phyloP scores from a whole-genome alignment of 1,140 invertebrate genomes.

The Centruroides vittatus region DNA sequence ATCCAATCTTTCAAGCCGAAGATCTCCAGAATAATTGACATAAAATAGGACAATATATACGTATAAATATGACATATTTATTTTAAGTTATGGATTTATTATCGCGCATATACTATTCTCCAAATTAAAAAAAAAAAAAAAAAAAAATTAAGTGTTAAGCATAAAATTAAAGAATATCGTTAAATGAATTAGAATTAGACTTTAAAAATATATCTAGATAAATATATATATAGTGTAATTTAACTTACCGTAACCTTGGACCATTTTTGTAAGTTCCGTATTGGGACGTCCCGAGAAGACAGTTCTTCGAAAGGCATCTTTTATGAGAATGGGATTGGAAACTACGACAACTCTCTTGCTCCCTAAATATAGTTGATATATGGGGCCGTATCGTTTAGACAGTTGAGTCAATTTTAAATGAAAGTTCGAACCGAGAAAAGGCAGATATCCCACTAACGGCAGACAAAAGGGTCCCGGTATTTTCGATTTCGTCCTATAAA shows the following conservation, averaged over 20 bases:
- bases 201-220: too few species aligned
- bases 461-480: constrained; percentile 65
- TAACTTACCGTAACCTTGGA: constrained; percentile 74
- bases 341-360: constrained; percentile 68
- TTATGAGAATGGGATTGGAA: constrained; percentile 64
- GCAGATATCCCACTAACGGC: constrained; percentile 64
- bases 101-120: too few species aligned
- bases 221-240: background rate
- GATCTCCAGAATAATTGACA: too few species aligned
- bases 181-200: too few species aligned
- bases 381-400: constrained; percentile 55
- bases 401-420: constrained; percentile 60
- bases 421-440: constrained; percentile 52
- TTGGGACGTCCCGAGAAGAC: constrained; percentile 73
- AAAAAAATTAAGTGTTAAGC: too few species aligned
- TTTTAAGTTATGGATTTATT: too few species aligned
- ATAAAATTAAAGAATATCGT: too few species aligned
- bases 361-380: constrained; percentile 66
- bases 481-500: too few species aligned
- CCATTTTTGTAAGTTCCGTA: constrained; percentile 65
- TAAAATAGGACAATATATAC: too few species aligned
- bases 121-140: too few species aligned
- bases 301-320: constrained; percentile 64
- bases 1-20: too few species aligned
- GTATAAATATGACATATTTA: too few species aligned